These are phyloP conservation scores for Boleophthalmus pectinirostris DNA, from an alignment of 2,113 vertebrate genomes.

Conservation along the genomic window DNA sequence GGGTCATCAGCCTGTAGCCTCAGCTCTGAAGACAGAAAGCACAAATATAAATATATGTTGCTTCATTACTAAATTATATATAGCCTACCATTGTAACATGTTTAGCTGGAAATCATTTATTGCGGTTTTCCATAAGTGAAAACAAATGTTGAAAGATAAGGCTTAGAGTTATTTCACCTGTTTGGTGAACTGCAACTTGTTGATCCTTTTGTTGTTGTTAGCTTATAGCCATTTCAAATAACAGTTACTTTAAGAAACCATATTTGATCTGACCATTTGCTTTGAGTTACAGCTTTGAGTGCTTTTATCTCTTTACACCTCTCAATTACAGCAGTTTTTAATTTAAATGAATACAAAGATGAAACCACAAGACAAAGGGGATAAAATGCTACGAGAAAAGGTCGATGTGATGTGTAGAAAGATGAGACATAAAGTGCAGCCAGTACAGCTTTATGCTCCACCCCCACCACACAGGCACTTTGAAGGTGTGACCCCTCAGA, in stretches of 20 bases:
- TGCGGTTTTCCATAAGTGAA: neutral
- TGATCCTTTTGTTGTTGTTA: neutral
- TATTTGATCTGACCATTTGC: slow-evolving; percentile 5
- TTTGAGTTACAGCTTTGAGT: slow-evolving; percentile 27
- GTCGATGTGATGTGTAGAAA: neutral
- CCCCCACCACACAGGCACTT: slow-evolving; percentile 25
- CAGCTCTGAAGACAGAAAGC: slow-evolving; percentile 5
- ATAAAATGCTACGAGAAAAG: slow-evolving; percentile 56
- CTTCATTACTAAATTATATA: neutral
- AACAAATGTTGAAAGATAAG: neutral
- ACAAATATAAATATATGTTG: neutral
- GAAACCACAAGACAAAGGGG: slow-evolving; percentile 41
- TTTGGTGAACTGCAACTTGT: neutral
- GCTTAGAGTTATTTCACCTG: neutral
- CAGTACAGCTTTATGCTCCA: neutral
- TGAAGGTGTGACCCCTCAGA: slow-evolving; percentile 59
- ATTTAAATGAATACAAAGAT: neutral
- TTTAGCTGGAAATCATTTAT: neutral
- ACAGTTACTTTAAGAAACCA: neutral
- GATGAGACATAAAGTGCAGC: slow-evolving; percentile 51
- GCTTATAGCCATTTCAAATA: neutral
- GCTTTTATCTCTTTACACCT: neutral
- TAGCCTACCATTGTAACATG: neutral
- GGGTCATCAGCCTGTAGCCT: slow-evolving; percentile 35
- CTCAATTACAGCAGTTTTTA: neutral